Conservation (phyloP, 1,140 invertebrate species). For the Orius laevigatus region DNA sequence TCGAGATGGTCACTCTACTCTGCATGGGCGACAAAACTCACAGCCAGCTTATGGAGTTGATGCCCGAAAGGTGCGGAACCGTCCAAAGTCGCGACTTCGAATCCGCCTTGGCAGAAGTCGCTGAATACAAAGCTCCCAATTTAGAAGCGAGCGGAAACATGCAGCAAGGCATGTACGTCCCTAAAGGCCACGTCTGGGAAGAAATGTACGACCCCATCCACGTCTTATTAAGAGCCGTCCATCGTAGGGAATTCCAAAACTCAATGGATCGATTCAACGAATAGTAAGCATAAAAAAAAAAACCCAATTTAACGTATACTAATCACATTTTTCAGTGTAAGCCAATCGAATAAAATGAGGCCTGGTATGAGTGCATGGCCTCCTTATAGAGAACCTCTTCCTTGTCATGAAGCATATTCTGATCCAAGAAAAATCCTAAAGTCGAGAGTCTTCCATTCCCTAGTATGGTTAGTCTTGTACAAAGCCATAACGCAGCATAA, state of each 20-base stretch:
- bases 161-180: conserved; percentile 88
- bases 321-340: conserved; percentile 30
- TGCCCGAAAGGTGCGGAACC: conserved; percentile 87
- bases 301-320: background rate
- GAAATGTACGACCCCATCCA: conserved; percentile 87
- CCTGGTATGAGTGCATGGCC: conserved; percentile 57
- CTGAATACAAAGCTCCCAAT: conserved; percentile 60
- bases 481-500: conserved; percentile 60
- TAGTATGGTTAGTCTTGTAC: conserved; percentile 67
- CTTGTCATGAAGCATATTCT: conserved; percentile 44
- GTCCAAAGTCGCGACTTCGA: conserved; percentile 83
- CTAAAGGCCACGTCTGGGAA: conserved; percentile 77
- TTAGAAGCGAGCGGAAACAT: conserved; percentile 65
- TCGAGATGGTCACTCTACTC: conserved; percentile 84
- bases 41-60: conserved; percentile 82
- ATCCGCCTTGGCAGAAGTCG: conserved; percentile 58
- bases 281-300: conserved; percentile 39
- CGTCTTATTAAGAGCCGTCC: conserved; percentile 75
- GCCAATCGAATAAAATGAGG: conserved; percentile 46
- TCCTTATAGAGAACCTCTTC: conserved; percentile 55
- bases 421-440: conserved; percentile 54
- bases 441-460: conserved; percentile 68
- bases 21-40: conserved; percentile 90
- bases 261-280: conserved; percentile 79
- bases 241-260: conserved; percentile 81